Evolutionary conservation across 2,888 invertebrate species (phyloP).

Genomic region (Stenoptilia bipunctidactyla): DNA sequence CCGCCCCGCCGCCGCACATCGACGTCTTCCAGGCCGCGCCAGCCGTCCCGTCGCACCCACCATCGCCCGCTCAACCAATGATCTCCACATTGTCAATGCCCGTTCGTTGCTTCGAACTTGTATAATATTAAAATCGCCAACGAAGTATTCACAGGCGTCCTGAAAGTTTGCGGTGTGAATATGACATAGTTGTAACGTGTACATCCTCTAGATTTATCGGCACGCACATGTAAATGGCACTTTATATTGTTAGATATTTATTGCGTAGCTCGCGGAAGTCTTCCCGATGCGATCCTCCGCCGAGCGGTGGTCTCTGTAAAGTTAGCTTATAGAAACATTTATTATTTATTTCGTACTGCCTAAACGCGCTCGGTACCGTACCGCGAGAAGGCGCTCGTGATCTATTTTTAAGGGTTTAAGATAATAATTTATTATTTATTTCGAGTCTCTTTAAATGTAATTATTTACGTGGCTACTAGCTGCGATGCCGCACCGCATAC

Average conservation of each 20-base stretch:
- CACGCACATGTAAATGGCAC: slow-evolving; percentile 70
- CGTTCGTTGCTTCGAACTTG: slow-evolving; percentile 46
- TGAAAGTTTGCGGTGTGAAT: slow-evolving; percentile 69
- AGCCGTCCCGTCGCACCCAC: slow-evolving; percentile 46
- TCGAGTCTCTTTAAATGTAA: slow-evolving; percentile 69
- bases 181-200: slow-evolving; percentile 45
- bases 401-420: slow-evolving; percentile 71
- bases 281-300: slow-evolving; percentile 68
- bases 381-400: slow-evolving; percentile 71
- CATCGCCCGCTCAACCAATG: slow-evolving; percentile 67
- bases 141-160: slow-evolving; percentile 64
- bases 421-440: slow-evolving; percentile 73
- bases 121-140: slow-evolving; percentile 52
- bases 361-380: slow-evolving; percentile 66
- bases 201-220: slow-evolving; percentile 46
- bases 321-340: slow-evolving; percentile 64
- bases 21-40: slow-evolving; percentile 65
- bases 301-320: slow-evolving; percentile 71
- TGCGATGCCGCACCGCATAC: slow-evolving; percentile 64
- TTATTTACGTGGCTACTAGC: slow-evolving; percentile 57
- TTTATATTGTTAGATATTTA: slow-evolving; percentile 68
- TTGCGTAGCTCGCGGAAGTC: slow-evolving; percentile 68
- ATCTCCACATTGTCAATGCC: slow-evolving; percentile 67
- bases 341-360: slow-evolving; percentile 70
- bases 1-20: slow-evolving; percentile 57